Evolutionary conservation across 2,888 invertebrate genomes (phyloP), one percentile per base, ranked within the genome.

Genomic region (Eristalinus aeneus): DNA sequence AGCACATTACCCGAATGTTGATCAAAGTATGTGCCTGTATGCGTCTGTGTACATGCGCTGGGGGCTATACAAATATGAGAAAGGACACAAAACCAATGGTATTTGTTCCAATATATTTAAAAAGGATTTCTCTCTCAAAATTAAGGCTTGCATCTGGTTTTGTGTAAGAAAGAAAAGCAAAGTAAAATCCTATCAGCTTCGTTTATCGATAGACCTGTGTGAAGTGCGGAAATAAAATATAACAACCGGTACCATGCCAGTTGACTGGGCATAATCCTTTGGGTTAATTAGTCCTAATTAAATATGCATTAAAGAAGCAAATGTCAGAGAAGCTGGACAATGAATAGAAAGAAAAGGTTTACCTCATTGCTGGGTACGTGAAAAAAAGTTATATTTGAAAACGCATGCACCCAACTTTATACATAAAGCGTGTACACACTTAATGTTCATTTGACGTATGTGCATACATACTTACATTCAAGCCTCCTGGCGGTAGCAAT

Each of bases 281-380:
- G 88, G 87, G 88, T 89, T 90, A 90, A 90, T 90, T 90, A 90
- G 90, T 87, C 88, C 89, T 90, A 89, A 90, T 90, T 89, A 90
- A 89, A 89, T 89, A 89, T 90, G 89, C 89, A 89, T 89, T 89
- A 89, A 86, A 86, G 86, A 65, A 86, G 74, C 71, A 72, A 81
- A 77, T 64, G 46, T 74, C 69, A 46, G 74, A 74, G 77, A 65
- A 74, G 76, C 72, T 53, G 80, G 75, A 72, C 76, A 85, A 68
- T 74, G 61, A 63, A 67, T 67, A 34, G 63, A 56, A 6, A 56
- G 56, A 36, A 61, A 74, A 63, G n/a, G 77, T 72, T 81, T 81
- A 68, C 60, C 75, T 72, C 23, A 23, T 64, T 60, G 56, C 58
- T 27, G 60, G 16, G 23, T 64, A 56, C 63, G 61, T 36, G 65